phyloP scores from a whole-genome alignment of 2,797 vertebrate genomes.

The Eulemur albifrons region DNA sequence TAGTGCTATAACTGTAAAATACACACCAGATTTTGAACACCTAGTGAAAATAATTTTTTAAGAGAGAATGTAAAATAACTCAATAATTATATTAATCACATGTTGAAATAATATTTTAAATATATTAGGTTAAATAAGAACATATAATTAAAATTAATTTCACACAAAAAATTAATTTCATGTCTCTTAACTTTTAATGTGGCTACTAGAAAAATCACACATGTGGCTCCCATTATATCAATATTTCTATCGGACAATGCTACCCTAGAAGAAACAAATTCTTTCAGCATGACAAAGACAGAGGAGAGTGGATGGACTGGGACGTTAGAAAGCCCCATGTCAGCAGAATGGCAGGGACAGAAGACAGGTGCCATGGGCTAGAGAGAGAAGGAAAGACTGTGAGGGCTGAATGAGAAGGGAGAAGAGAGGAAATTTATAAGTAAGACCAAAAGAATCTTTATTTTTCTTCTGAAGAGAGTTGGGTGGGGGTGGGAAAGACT shows the following conservation, averaged over 20 bases:
- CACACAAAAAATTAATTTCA: neutral
- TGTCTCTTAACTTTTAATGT: neutral
- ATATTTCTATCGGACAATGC: neutral
- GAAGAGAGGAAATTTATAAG: neutral
- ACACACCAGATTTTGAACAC: neutral
- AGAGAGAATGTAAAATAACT: neutral
- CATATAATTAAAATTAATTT: constrained; percentile 15
- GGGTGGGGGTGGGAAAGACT: neutral
- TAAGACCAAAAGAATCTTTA: neutral
- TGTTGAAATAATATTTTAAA: neutral
- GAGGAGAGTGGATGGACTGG: neutral
- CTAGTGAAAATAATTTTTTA: neutral
- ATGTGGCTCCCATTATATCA: neutral
- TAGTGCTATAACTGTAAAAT: neutral
- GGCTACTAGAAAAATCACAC: neutral
- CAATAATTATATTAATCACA: neutral
- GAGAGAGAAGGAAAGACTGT: neutral
- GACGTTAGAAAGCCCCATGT: neutral
- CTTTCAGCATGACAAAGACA: neutral
- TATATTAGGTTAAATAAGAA: neutral
- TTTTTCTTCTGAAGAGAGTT: neutral
- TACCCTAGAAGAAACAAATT: neutral
- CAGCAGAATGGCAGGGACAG: neutral
- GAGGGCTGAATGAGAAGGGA: neutral
- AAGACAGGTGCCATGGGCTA: neutral